Percentiles rank a stretch among this genome's conserved stretches.
phyloP scores from a whole-genome alignment of 1,140 invertebrate species.

The Aphelinus certus region DNA sequence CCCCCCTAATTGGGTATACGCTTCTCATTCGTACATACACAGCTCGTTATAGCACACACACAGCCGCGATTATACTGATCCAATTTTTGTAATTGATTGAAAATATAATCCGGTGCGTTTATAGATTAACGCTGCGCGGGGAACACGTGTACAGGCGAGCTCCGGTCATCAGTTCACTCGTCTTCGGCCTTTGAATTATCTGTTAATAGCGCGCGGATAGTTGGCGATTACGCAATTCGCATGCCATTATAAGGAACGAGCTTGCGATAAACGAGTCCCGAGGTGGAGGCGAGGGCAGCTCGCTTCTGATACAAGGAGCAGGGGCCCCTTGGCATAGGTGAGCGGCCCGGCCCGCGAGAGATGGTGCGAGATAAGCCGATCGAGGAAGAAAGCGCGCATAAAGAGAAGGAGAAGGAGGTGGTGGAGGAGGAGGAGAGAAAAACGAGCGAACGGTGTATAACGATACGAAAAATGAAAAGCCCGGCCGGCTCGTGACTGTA shows the following conservation, averaged over 20 bases:
- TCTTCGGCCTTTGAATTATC: slow-evolving; percentile 5
- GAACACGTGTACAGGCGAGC: neutral
- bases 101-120: no score
- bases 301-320: slow-evolving; percentile 1
- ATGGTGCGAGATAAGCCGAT: slow-evolving; percentile 27
- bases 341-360: neutral
- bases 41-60: no score
- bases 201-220: neutral
- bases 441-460: neutral
- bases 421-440: slow-evolving; percentile 16
- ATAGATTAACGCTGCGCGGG: neutral
- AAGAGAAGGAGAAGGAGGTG: slow-evolving; percentile 12
- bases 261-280: neutral
- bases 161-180: no score
- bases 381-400: slow-evolving; percentile 12
- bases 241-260: slow-evolving; percentile 18
- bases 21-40: no score
- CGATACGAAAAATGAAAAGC: slow-evolving; percentile 38
- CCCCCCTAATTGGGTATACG: no score
- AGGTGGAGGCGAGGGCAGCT: neutral
- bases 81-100: no score
- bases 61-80: no score
- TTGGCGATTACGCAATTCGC: slow-evolving; percentile 18
- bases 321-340: slow-evolving; percentile 5
- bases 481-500: slow-evolving; percentile 35